A percentile compares a stretch with the other conserved stretches of the same genome.
Conservation (phyloP, 2,888 invertebrate species). For the Nematopogon swammerdamellus region DNA sequence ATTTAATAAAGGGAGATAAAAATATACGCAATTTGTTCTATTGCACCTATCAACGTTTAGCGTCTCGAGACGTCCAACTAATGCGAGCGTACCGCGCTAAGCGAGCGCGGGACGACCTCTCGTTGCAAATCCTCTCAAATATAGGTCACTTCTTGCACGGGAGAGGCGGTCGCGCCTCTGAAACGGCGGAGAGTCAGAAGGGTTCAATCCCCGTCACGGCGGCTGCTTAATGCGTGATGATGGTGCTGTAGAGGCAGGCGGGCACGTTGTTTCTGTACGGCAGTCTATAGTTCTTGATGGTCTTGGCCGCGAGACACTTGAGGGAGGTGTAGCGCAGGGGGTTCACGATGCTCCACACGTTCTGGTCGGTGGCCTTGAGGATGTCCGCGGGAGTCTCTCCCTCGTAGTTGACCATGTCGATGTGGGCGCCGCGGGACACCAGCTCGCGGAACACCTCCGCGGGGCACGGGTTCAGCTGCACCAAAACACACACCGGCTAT, state of each 20-base stretch:
- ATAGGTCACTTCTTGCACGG: not conserved
- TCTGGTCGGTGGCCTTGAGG: conserved; percentile 54
- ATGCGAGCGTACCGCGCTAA: too few relatives aligned
- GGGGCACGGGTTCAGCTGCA: conserved; percentile 62
- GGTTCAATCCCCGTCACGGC: not conserved
- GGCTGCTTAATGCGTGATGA: conserved; percentile 38
- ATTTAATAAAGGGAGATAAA: not conserved
- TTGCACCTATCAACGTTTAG: not conserved
- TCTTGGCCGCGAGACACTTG: conserved; percentile 82
- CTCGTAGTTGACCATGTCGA: conserved; percentile 75
- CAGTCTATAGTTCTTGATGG: conserved; percentile 68
- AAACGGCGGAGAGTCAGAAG: not conserved
- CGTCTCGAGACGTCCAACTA: not conserved
- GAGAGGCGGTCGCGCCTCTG: not conserved
- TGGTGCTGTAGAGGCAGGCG: conserved; percentile 43
- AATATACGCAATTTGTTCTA: not conserved
- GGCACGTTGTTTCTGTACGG: conserved; percentile 60
- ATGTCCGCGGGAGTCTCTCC: conserved; percentile 74
- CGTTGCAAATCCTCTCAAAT: not conserved
- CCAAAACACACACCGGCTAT: too few relatives aligned
- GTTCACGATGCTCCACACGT: conserved; percentile 65
- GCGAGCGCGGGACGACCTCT: not conserved
- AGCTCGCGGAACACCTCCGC: conserved; percentile 68
- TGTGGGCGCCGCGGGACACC: conserved; percentile 78
- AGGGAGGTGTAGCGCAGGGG: conserved; percentile 76